A percentile compares a stretch with the other conserved stretches of the same genome.
Evolutionary conservation across 2,888 invertebrate species (phyloP).

Genomic region (Pardosa pseudoannulata): DNA sequence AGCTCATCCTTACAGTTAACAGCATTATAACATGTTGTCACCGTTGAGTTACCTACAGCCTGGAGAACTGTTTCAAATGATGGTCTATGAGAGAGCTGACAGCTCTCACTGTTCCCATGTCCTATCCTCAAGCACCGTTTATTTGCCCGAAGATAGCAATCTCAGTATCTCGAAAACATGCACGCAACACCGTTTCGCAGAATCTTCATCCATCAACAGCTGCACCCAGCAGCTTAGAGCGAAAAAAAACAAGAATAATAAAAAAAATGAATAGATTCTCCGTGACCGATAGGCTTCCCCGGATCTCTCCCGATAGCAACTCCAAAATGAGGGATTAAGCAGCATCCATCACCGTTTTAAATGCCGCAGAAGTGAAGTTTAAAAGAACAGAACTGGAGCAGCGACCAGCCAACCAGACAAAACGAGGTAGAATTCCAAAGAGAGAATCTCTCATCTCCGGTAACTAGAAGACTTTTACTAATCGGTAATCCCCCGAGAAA

Average conservation of each 20-base stretch:
- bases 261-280: too few relatives aligned
- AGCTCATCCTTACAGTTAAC: too few relatives aligned
- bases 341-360: not conserved
- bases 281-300: not conserved
- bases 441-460: not conserved
- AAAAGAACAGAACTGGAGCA: not conserved
- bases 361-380: not conserved
- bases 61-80: too few relatives aligned
- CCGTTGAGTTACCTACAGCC: too few relatives aligned
- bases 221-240: not conserved
- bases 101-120: too few relatives aligned
- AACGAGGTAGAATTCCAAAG: not conserved
- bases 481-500: not conserved
- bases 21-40: too few relatives aligned
- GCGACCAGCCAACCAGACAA: too few relatives aligned
- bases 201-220: not conserved
- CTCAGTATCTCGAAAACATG: not conserved
- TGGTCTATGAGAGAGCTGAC: too few relatives aligned
- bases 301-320: not conserved
- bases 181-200: not conserved
- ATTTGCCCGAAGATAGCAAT: not conserved
- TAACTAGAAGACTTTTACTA: not conserved
- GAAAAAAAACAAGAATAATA: too few relatives aligned
- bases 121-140: too few relatives aligned
- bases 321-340: not conserved